Conservation (phyloP, 2,113 vertebrate genomes). For the Sinocyclocheilus rhinocerous region DNA sequence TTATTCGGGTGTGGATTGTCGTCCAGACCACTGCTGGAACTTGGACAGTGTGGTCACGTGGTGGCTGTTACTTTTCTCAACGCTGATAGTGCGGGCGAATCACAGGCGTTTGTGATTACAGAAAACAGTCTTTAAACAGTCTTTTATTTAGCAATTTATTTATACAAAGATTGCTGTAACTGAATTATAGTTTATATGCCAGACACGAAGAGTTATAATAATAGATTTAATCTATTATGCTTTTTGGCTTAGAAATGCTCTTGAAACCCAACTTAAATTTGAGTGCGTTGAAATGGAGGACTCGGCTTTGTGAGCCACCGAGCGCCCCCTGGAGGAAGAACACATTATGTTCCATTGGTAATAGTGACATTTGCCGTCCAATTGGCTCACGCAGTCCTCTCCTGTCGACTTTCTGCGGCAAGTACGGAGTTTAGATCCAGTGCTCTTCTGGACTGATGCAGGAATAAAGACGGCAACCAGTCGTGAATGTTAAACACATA, state of each 20-base stretch:
- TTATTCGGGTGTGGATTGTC: not conserved
- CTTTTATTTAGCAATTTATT: not conserved
- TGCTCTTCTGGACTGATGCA: constrained; percentile 45
- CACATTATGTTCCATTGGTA: not conserved
- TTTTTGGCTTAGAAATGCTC: not conserved
- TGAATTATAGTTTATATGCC: not conserved
- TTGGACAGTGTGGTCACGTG: not conserved
- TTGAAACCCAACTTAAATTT: not conserved
- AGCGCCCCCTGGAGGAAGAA: constrained; percentile 8
- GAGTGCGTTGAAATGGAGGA: not conserved
- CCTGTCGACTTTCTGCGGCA: constrained; percentile 57
- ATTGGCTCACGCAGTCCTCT: constrained; percentile 26
- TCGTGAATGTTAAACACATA: constrained; percentile 63
- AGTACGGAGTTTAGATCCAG: constrained; percentile 55
- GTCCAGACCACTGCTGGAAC: not conserved
- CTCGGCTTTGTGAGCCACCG: not conserved
- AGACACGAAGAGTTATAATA: not conserved
- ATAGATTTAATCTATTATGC: not conserved
- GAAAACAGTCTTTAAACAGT: not conserved
- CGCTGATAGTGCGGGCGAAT: not conserved
- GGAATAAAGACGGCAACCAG: constrained; percentile 31
- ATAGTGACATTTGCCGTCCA: constrained; percentile 24
- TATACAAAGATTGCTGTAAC: not conserved
- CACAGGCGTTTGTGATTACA: not conserved
- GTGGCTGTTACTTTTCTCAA: not conserved